phyloP scores from a whole-genome alignment of 2,888 invertebrate genomes.

The Molorchus minor region DNA sequence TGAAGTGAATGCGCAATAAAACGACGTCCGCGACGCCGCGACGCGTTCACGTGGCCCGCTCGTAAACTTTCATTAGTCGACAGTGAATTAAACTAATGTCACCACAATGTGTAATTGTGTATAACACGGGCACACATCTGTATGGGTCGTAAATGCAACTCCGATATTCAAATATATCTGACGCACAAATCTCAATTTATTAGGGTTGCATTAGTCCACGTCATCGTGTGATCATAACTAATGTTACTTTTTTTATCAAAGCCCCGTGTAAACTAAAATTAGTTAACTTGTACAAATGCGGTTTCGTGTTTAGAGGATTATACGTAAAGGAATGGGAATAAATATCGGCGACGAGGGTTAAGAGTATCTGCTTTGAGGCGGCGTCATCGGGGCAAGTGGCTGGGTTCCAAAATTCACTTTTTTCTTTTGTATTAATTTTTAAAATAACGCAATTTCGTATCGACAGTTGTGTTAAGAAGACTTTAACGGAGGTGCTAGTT shows the following conservation, averaged over 20 bases:
- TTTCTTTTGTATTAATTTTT: too few relatives aligned
- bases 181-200: conserved; percentile 63
- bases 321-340: too few relatives aligned
- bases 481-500: too few relatives aligned
- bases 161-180: conserved; percentile 61
- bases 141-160: conserved; percentile 54
- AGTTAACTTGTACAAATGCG: too few relatives aligned
- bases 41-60: conserved; percentile 53
- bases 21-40: conserved; percentile 37
- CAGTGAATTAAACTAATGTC: conserved; percentile 63
- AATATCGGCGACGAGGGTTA: too few relatives aligned
- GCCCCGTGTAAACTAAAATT: background rate
- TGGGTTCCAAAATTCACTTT: too few relatives aligned
- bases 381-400: too few relatives aligned
- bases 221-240: conserved; percentile 60
- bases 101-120: conserved; percentile 62
- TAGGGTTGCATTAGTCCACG: conserved; percentile 58
- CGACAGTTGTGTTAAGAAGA: too few relatives aligned
- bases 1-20: conserved; percentile 49
- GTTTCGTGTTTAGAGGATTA: too few relatives aligned
- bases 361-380: too few relatives aligned
- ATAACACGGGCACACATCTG: conserved; percentile 54
- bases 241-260: conserved; percentile 43
- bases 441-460: too few relatives aligned
- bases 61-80: conserved; percentile 63